Percentiles rank a stretch among this genome's conserved stretches.
Conservation (phyloP, 1,140 invertebrate genomes). For the Oscheius sp. region DNA sequence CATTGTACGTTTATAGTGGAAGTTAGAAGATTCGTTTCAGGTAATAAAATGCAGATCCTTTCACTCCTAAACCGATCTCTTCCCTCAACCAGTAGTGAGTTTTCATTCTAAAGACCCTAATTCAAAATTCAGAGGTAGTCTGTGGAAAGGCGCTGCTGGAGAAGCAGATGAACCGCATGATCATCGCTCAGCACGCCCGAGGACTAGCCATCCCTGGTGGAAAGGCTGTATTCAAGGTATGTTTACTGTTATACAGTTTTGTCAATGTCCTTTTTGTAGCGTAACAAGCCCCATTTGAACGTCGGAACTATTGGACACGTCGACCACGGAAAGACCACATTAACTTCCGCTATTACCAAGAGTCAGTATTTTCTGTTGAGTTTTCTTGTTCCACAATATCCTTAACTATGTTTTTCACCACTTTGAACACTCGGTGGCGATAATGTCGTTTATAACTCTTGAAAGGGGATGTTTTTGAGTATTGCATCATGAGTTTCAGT, state of each 20-base stretch:
- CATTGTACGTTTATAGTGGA: no score
- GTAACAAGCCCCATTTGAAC: slow-evolving; percentile 89
- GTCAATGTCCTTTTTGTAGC: slow-evolving; percentile 28
- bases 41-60: neutral
- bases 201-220: slow-evolving; percentile 27
- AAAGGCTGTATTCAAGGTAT: slow-evolving; percentile 31
- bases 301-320: slow-evolving; percentile 97
- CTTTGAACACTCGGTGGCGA: no score
- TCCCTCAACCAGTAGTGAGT: neutral
- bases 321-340: slow-evolving; percentile 95
- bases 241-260: neutral
- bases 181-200: slow-evolving; percentile 14
- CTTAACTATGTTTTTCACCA: neutral
- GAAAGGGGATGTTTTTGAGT: neutral
- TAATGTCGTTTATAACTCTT: neutral
- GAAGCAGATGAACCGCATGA: neutral
- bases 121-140: neutral
- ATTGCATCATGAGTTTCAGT: slow-evolving; percentile 37
- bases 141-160: neutral
- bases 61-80: neutral
- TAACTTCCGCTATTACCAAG: slow-evolving; percentile 94
- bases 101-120: neutral
- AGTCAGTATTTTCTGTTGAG: slow-evolving; percentile 48
- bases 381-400: neutral
- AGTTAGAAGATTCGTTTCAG: no score